Conservation (phyloP, 2,113 vertebrate species). For the Jaculus jaculus region DNA sequence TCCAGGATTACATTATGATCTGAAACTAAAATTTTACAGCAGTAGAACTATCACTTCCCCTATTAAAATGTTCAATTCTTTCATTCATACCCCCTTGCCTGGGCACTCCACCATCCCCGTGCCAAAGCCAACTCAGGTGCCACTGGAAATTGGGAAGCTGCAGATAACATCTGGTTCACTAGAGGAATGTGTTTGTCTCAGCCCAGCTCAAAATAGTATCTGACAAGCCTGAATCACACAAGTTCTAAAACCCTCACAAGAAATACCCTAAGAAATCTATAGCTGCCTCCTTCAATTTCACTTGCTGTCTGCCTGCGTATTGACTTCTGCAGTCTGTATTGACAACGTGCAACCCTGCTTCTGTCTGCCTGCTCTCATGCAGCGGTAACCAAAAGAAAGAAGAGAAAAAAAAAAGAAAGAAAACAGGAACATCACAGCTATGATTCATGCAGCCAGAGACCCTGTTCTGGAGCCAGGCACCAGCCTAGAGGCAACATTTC, state of each 20-base stretch:
- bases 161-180: conserved; percentile 74
- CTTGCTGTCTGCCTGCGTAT: conserved; percentile 81
- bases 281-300: conserved; percentile 84
- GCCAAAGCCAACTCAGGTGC: conserved; percentile 43
- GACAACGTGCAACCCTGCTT: conserved; percentile 73
- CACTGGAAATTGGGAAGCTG: conserved; percentile 73
- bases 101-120: conserved; percentile 21
- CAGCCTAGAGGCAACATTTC: conserved; percentile 49
- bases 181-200: conserved; percentile 80
- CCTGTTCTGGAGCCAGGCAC: background rate
- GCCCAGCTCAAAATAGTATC: conserved; percentile 82
- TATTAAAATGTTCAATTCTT: background rate
- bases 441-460: conserved; percentile 62
- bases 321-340: conserved; percentile 82
- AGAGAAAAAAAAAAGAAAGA: background rate
- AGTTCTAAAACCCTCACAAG: conserved; percentile 85
- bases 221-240: conserved; percentile 83
- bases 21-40: background rate
- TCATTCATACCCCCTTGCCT: background rate
- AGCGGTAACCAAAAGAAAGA: conserved; percentile 62
- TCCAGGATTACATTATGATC: background rate
- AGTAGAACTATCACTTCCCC: background rate
- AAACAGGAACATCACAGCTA: conserved; percentile 42
- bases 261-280: conserved; percentile 85
- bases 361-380: conserved; percentile 75